These are phyloP conservation scores for Ochropleura plecta DNA, from an alignment of 2,888 invertebrate genomes.

Conservation along the genomic window DNA sequence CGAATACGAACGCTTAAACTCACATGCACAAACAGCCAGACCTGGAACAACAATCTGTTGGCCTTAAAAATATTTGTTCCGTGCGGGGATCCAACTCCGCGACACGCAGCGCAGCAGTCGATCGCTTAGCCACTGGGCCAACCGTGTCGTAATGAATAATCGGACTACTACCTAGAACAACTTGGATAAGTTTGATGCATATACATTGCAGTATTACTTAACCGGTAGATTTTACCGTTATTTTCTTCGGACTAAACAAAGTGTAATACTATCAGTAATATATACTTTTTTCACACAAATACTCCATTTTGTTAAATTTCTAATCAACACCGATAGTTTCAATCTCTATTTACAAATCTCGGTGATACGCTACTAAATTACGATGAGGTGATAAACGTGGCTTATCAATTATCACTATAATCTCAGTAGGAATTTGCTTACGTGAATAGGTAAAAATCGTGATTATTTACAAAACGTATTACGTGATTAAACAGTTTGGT, in stretches of 20 bases:
- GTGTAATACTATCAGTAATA: not conserved
- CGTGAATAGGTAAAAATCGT: conserved; percentile 9
- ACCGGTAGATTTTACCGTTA: not conserved
- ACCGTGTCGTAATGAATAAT: not conserved
- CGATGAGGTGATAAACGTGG: conserved; percentile 22
- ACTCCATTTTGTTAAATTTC: not conserved
- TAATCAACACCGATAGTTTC: conserved; percentile 4
- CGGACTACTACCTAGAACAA: not conserved
- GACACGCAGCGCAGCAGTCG: no score
- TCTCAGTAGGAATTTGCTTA: conserved; percentile 21
- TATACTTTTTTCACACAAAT: not conserved
- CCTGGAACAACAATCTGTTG: no score
- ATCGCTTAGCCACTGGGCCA: no score
- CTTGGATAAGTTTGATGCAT: not conserved
- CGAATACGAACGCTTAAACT: no score
- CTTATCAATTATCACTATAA: conserved; percentile 25
- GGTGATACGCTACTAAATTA: not conserved
- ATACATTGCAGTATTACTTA: no score
- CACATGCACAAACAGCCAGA: no score
- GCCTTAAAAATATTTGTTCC: no score
- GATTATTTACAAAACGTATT: not conserved
- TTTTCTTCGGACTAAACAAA: not conserved
- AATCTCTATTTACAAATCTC: conserved; percentile 13
- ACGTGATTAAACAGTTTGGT: not conserved
- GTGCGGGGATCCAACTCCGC: no score